Conservation (phyloP, 2,113 vertebrate species). For the Centrocercus urophasianus region DNA sequence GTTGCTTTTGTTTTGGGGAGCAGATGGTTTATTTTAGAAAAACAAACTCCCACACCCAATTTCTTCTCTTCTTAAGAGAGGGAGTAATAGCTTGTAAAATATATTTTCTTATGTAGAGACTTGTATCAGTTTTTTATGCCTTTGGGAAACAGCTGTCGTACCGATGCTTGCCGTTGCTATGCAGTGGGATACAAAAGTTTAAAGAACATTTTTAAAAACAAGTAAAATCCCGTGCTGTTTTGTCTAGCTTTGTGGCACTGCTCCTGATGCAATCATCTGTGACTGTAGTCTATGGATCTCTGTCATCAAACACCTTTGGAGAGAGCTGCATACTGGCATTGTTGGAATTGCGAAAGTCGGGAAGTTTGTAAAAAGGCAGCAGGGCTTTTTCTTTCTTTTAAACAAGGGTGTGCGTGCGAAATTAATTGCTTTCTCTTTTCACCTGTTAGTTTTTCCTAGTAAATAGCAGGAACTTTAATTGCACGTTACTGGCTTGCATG, state of each 20-base stretch:
- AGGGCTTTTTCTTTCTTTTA: background rate
- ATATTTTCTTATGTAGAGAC: background rate
- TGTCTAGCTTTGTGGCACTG: background rate
- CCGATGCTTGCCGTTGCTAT: background rate
- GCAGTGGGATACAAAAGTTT: background rate
- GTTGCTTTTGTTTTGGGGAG: background rate
- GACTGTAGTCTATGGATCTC: background rate
- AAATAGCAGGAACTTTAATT: constrained; percentile 71
- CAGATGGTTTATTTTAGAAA: background rate
- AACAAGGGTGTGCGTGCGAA: background rate
- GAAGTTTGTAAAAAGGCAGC: background rate
- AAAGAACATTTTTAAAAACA: background rate
- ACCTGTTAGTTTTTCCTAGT: constrained; percentile 8
- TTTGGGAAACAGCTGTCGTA: background rate
- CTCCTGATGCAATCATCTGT: background rate
- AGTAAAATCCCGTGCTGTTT: background rate
- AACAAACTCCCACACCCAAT: background rate
- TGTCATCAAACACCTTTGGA: background rate
- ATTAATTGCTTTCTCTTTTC: background rate
- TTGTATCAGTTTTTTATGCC: background rate
- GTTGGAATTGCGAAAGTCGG: background rate
- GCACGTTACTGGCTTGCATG: constrained; percentile 67
- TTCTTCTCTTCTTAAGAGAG: background rate
- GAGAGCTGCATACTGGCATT: background rate
- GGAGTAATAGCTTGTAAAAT: background rate